These are phyloP conservation scores for Trichosurus vulpecula DNA, from an alignment of 2,797 vertebrate genomes.

Conservation along the genomic window DNA sequence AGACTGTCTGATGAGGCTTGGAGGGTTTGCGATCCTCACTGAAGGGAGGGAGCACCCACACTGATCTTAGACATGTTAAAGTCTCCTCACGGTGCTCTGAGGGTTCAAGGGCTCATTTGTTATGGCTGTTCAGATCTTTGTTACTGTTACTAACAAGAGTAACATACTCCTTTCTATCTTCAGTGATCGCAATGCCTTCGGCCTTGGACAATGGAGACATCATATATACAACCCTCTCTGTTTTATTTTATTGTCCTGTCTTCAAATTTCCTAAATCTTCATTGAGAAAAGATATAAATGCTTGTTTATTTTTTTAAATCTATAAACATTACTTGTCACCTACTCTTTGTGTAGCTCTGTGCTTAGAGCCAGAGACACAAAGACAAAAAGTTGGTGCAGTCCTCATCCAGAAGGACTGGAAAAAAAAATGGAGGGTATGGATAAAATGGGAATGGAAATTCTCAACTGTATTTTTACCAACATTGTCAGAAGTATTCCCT, in stretches of 20 bases:
- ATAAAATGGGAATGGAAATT: neutral
- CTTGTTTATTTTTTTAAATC: neutral
- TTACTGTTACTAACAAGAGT: neutral
- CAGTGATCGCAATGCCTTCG: neutral
- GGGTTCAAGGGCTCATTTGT: neutral
- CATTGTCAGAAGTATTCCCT: neutral
- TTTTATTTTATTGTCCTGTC: neutral
- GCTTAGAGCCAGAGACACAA: neutral
- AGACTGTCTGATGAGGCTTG: no score
- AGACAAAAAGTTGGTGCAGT: neutral
- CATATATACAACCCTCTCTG: neutral
- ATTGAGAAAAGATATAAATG: neutral
- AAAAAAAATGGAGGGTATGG: neutral
- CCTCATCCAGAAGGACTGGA: no score
- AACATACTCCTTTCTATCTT: neutral
- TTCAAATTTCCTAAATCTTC: neutral
- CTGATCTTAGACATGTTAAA: neutral
- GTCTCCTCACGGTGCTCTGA: neutral
- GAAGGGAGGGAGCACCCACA: neutral
- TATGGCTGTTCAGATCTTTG: neutral
- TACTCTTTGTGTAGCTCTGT: no score
- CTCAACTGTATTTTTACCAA: neutral
- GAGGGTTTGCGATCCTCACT: neutral
- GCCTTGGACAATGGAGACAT: neutral
- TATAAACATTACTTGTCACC: neutral